Evolutionary conservation across 2,113 vertebrate species (phyloP).

Genomic region (Epinephelus cyanopodus): DNA sequence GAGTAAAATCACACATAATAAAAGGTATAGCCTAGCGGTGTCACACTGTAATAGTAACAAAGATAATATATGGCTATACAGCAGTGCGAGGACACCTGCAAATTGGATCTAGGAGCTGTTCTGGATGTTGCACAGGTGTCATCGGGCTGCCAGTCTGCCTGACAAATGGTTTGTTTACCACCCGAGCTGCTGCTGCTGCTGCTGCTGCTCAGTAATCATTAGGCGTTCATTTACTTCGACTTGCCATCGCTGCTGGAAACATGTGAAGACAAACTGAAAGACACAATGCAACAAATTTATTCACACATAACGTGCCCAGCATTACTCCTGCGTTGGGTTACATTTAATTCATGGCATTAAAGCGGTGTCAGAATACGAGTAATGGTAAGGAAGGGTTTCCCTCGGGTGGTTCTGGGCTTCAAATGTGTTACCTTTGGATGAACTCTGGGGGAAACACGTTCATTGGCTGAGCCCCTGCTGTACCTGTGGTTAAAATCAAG

Average conservation of each 20-base stretch:
- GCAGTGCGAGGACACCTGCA: slow-evolving; percentile 33
- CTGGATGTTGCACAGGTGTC: slow-evolving; percentile 56
- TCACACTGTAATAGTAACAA: slow-evolving; percentile 13
- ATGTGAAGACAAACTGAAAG: slow-evolving; percentile 38
- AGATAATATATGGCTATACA: neutral
- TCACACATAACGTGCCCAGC: slow-evolving; percentile 39
- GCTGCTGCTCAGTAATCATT: slow-evolving; percentile 61
- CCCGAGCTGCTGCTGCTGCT: slow-evolving; percentile 37
- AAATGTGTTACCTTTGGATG: slow-evolving; percentile 81
- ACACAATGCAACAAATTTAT: slow-evolving; percentile 49
- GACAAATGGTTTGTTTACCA: slow-evolving; percentile 76
- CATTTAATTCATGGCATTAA: slow-evolving; percentile 59
- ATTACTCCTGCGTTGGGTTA: slow-evolving; percentile 35
- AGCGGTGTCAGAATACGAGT: slow-evolving; percentile 62
- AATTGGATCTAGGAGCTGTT: slow-evolving; percentile 56
- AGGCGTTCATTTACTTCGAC: slow-evolving; percentile 59
- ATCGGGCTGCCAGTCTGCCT: slow-evolving; percentile 49
- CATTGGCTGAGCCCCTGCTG: slow-evolving; percentile 67
- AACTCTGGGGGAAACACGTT: slow-evolving; percentile 70
- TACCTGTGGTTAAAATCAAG: slow-evolving; percentile 79
- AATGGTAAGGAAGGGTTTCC: slow-evolving; percentile 56
- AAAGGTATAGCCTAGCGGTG: neutral
- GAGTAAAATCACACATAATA: neutral
- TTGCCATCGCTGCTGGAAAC: slow-evolving; percentile 58
- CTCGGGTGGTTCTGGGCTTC: slow-evolving; percentile 71